Evolutionary conservation across 2,113 vertebrate species (phyloP).

Genomic region (Loxodonta africana): DNA sequence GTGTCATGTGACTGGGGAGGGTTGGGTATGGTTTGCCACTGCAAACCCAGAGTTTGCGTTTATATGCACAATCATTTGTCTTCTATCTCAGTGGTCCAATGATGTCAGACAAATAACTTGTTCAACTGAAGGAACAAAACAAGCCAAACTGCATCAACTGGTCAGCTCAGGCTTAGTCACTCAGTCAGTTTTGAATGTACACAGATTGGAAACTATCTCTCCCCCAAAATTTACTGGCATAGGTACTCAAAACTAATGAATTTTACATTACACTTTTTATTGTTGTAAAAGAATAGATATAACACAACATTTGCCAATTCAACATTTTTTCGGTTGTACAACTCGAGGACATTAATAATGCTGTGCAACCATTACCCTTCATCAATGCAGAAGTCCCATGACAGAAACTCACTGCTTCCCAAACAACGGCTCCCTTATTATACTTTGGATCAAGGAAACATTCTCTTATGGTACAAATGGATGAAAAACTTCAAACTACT

Average conservation of each 20-base stretch:
- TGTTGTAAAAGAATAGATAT: too few relatives aligned
- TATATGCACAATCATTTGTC: background rate
- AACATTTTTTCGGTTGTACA: background rate
- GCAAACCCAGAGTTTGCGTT: background rate
- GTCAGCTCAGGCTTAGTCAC: background rate
- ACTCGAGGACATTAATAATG: background rate
- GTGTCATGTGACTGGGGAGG: background rate
- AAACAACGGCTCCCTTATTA: background rate
- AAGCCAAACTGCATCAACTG: background rate
- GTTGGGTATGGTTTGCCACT: background rate
- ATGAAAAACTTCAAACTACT: slow-evolving; percentile 7
- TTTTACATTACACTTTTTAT: background rate
- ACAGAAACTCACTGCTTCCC: background rate
- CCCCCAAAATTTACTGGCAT: background rate
- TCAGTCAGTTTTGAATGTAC: background rate
- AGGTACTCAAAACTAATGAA: slow-evolving; percentile 6
- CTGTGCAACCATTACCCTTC: background rate
- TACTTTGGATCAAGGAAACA: background rate
- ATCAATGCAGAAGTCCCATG: background rate
- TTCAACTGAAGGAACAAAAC: background rate
- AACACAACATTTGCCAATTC: background rate
- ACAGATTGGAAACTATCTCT: background rate
- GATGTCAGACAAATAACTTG: background rate
- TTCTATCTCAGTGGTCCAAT: background rate
- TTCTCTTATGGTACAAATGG: background rate